Evolutionary conservation across 2,797 vertebrate genomes (phyloP), one percentile per base, ranked within the genome.

Genomic region (Anomalospiza imberbis): DNA sequence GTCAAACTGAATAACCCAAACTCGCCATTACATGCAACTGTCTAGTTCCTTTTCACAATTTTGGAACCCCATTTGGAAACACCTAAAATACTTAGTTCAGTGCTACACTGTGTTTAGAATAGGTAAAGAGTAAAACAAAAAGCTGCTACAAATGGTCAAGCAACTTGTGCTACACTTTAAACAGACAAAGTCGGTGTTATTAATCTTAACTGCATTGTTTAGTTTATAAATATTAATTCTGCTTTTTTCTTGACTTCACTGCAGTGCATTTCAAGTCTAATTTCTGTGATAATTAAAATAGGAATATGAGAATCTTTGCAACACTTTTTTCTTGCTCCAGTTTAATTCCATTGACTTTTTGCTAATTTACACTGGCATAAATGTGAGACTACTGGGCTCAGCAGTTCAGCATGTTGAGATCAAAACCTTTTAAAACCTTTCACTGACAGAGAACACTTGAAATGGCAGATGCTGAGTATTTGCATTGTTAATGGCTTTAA

Each of bases 351-450:
- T 61, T 89, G 83, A 83, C 83, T 94, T 88, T 51, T 85, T 86
- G 74, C 65, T 88, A 79, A 87, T 95, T 93, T 89, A 40, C 54
- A 53, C 34, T 87, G 87, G 73, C 73, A 75, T 89, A 89, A 94
- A 72, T 67, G 42, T 7, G 44, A 93, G 94, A 79, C 34, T 82
- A 58, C 47, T 38, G 62, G 80, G 40, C 88, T 96, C 81, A 93
- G 85, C 92, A 87, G 61, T 95, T 95, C 68, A 86, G 60, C 50
- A 29, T 0, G 1, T 88, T 79, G 72, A 77, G 86, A 91, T 94
- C 92, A 93, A 95, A 96, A 95, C 75, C 68, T 83, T 93, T 91
- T 84, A 84, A 95, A 94, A 87, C 67, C 81, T 89, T 94, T 78
- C 76, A 62, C 63, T 94, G 87, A 70, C 84, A 88, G 72, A 79